Evolutionary conservation across 2,113 vertebrate species (phyloP).

Genomic region (Hippocampus guttulatus): DNA sequence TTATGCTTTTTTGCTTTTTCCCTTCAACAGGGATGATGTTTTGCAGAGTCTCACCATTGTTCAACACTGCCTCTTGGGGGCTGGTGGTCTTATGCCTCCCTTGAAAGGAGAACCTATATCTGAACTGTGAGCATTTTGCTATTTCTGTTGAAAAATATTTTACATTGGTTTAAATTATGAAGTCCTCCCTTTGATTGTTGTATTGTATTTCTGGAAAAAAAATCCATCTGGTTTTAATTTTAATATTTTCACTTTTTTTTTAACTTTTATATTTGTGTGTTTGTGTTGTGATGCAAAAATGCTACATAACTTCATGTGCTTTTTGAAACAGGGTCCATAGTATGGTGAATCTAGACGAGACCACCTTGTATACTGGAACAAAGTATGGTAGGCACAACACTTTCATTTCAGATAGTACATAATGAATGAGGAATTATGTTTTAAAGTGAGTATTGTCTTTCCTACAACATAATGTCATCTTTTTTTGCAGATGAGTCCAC

Average conservation of each 20-base stretch:
- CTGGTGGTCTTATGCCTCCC: slow-evolving; percentile 87
- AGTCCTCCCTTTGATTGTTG: background rate
- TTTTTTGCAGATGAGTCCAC: slow-evolving; percentile 74
- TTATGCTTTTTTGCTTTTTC: slow-evolving; percentile 3
- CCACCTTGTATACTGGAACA: slow-evolving; percentile 83
- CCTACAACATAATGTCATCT: slow-evolving; percentile 8
- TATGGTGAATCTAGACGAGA: slow-evolving; percentile 89
- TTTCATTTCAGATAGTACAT: slow-evolving; percentile 1
- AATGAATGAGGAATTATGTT: background rate
- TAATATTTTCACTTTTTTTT: background rate
- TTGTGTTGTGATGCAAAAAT: background rate
- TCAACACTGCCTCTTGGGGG: slow-evolving; percentile 93
- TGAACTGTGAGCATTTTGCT: slow-evolving; percentile 78
- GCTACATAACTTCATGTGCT: background rate
- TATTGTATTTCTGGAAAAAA: background rate
- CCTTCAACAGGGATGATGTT: slow-evolving; percentile 84
- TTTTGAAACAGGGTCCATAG: slow-evolving; percentile 79
- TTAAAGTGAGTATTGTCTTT: background rate
- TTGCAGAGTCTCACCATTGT: slow-evolving; percentile 90
- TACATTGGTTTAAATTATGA: background rate
- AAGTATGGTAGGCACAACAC: slow-evolving; percentile 78
- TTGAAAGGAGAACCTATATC: slow-evolving; percentile 84
- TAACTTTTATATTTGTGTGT: background rate
- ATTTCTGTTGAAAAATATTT: too few species aligned
- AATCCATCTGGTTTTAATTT: too few species aligned